Conservation (phyloP, 2,113 vertebrate genomes). For the Empidonax alnorum region DNA sequence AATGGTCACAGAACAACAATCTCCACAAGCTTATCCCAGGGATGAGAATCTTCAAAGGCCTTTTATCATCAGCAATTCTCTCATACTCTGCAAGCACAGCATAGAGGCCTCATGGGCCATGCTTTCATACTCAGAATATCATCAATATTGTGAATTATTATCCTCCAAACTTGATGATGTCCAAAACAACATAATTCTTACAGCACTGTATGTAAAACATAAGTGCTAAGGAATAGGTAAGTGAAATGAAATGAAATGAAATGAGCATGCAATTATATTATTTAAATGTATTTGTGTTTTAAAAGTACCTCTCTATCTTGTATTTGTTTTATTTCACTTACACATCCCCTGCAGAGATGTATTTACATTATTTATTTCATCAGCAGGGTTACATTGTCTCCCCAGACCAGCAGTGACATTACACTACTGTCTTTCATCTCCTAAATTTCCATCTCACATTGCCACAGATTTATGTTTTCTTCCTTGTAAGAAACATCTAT, state of each 20-base stretch:
- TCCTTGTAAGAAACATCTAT: not conserved
- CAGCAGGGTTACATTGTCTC: not conserved
- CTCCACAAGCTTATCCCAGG: not conserved
- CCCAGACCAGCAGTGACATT: not conserved
- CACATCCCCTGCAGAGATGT: not conserved
- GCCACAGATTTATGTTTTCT: not conserved
- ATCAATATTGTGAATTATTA: not conserved
- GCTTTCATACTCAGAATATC: not conserved
- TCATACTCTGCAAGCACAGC: not conserved
- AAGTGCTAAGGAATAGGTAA: not conserved
- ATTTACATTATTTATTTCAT: constrained; percentile 5
- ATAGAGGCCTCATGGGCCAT: not conserved
- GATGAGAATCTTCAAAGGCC: not conserved
- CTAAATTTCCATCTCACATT: not conserved
- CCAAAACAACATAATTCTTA: not conserved
- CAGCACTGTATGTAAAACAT: not conserved
- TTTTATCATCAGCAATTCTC: not conserved
- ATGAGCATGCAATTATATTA: not conserved
- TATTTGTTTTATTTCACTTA: not conserved
- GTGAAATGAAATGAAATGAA: not conserved
- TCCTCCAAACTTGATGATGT: not conserved
- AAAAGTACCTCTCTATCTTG: not conserved
- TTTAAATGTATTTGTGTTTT: not conserved
- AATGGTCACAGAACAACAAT: not conserved
- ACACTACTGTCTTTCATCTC: not conserved